phyloP scores from a whole-genome alignment of 2,888 invertebrate species.

The Sepiola atlantica region DNA sequence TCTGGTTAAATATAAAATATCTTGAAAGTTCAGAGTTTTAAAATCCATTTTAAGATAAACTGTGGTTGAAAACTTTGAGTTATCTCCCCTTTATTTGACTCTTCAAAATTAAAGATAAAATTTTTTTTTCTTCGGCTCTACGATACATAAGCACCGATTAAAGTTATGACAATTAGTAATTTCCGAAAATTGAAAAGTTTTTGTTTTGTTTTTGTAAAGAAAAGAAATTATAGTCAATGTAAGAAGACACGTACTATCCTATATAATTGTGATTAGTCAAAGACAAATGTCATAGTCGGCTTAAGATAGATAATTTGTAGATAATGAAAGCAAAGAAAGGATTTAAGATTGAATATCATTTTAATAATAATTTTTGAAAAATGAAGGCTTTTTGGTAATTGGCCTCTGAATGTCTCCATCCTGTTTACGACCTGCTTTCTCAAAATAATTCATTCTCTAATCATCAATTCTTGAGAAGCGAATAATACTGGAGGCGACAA shows the following conservation, averaged over 20 bases:
- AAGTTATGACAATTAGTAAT: neutral
- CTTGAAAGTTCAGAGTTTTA: too few species aligned
- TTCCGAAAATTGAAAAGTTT: neutral
- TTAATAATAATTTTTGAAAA: too few species aligned
- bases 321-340: neutral
- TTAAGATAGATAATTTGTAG: neutral
- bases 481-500: neutral
- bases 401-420: neutral
- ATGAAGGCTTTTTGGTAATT: conserved; percentile 3
- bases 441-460: neutral
- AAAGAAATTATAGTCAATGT: neutral
- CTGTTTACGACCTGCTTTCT: neutral
- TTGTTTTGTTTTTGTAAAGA: too few species aligned
- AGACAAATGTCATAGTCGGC: neutral
- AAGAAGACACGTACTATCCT: neutral
- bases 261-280: neutral
- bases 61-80: too few species aligned
- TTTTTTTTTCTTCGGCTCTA: too few species aligned
- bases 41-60: too few species aligned
- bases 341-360: neutral
- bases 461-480: neutral
- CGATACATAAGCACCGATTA: too few species aligned
- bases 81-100: too few species aligned
- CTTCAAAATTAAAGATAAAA: too few species aligned
- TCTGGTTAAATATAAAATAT: too few species aligned